These are phyloP conservation scores for Micronycteris hirsuta DNA, from an alignment of 2,113 vertebrate species.

Conservation along the genomic window DNA sequence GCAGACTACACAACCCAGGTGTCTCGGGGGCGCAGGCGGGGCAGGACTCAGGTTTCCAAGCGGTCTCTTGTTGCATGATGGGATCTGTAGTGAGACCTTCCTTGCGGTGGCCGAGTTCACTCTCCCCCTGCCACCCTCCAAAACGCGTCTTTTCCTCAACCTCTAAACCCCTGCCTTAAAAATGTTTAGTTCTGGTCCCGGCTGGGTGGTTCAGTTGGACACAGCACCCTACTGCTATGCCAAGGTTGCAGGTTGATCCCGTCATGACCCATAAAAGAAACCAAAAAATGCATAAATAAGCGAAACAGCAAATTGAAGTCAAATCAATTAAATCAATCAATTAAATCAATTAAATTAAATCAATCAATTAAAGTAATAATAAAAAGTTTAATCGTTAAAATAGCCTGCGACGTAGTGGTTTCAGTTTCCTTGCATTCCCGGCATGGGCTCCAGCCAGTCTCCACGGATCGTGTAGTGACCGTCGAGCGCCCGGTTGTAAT, in stretches of 20 bases:
- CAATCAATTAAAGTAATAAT: too few relatives aligned
- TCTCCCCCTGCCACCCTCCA: fast-evolving
- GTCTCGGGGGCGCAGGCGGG: fast-evolving
- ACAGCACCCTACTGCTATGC: too few relatives aligned
- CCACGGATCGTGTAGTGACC: background rate
- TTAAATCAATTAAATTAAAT: too few relatives aligned
- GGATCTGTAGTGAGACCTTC: constrained; percentile 48
- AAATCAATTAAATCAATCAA: too few relatives aligned
- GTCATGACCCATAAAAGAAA: too few relatives aligned
- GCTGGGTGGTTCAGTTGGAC: too few relatives aligned
- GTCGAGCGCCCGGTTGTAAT: background rate
- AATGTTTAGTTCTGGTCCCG: too few relatives aligned
- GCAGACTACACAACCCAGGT: constrained; percentile 65
- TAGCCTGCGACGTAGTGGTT: background rate
- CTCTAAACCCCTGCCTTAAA: background rate
- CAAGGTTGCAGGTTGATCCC: too few relatives aligned
- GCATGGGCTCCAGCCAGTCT: background rate
- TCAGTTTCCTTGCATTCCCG: background rate
- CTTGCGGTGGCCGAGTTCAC: background rate
- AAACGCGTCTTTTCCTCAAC: background rate
- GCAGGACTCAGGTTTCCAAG: fast-evolving
- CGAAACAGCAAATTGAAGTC: too few relatives aligned
- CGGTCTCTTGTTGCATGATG: background rate
- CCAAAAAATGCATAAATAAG: too few relatives aligned
- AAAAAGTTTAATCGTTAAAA: background rate